Evolutionary conservation across 1,140 invertebrate species (phyloP).

Genomic region (Xylocopa sonorina): DNA sequence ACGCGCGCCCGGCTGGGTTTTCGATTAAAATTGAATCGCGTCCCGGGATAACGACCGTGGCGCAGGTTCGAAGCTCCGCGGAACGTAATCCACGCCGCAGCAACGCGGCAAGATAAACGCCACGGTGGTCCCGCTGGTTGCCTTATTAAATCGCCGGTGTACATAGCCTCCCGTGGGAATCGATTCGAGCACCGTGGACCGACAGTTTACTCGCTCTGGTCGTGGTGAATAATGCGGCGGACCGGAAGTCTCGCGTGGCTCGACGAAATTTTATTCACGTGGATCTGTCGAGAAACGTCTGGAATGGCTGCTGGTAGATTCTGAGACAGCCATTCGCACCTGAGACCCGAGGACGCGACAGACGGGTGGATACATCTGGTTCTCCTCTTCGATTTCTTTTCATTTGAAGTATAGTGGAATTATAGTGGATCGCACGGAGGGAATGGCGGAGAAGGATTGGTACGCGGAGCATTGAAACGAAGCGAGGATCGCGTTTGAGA

Average conservation of each 20-base stretch:
- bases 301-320: not conserved
- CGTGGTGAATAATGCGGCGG: not conserved
- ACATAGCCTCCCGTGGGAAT: no score
- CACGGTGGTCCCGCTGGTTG: not conserved
- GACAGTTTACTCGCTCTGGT: not conserved
- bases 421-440: no score
- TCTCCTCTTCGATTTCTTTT: not conserved
- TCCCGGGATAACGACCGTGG: not conserved
- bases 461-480: not conserved
- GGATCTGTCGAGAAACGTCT: no score
- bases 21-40: slow-evolving; percentile 40
- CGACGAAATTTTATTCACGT: not conserved
- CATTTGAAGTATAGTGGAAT: not conserved
- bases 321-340: no score
- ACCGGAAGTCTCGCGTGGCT: not conserved
- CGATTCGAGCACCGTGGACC: not conserved
- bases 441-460: not conserved
- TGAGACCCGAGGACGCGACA: no score
- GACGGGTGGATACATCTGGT: no score
- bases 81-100: slow-evolving; percentile 10
- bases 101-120: not conserved
- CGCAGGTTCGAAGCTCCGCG: not conserved
- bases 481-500: slow-evolving; percentile 25
- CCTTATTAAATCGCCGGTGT: not conserved
- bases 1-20: not conserved